Conservation (phyloP, 2,888 invertebrate genomes). For the Apodemia duryi region DNA sequence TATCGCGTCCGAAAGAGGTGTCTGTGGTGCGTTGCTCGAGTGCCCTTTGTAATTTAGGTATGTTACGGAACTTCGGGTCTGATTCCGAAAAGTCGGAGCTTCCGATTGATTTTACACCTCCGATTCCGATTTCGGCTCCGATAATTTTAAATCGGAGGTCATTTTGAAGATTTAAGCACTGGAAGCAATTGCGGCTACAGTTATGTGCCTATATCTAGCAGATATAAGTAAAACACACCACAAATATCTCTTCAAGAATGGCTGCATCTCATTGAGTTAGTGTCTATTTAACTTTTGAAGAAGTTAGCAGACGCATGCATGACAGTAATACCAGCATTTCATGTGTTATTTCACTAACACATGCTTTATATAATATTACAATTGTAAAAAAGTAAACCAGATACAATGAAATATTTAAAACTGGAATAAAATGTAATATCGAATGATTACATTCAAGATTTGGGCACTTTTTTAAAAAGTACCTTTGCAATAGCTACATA, state of each 20-base stretch:
- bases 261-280: conserved; percentile 8
- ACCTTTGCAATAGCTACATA: not conserved
- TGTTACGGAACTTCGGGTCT: no score
- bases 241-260: not conserved
- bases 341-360: not conserved
- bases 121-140: no score
- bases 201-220: no score
- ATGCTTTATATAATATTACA: not conserved
- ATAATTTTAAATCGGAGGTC: no score
- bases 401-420: conserved; percentile 1
- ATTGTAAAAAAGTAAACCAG: not conserved
- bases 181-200: no score
- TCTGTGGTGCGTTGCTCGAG: no score
- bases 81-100: no score
- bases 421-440: not conserved
- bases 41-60: no score
- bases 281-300: conserved; percentile 2
- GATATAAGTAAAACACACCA: not conserved
- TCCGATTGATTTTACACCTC: no score
- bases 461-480: conserved; percentile 6
- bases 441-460: not conserved
- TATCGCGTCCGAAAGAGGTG: no score
- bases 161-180: no score
- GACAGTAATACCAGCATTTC: not conserved
- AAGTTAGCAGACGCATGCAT: not conserved